Percentiles rank a stretch among this genome's conserved stretches.
These are phyloP conservation scores for Calidris pygmaea DNA, from an alignment of 2,113 vertebrate genomes.

Conservation along the genomic window DNA sequence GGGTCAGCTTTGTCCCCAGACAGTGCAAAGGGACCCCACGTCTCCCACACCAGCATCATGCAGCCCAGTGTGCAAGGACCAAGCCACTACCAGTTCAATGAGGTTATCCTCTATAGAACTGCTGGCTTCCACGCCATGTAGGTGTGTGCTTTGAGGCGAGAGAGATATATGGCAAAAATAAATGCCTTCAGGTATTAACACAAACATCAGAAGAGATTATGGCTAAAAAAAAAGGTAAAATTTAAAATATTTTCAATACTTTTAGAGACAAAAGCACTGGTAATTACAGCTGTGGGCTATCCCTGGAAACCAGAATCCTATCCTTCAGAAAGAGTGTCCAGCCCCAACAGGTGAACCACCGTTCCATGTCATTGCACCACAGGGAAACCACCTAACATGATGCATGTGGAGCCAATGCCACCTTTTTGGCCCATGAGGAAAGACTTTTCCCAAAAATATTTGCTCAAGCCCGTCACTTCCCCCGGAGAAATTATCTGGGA, in stretches of 20 bases:
- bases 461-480: background rate
- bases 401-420: background rate
- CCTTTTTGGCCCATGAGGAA: background rate
- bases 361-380: accelerated
- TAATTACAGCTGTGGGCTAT: background rate
- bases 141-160: background rate
- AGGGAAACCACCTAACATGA: background rate
- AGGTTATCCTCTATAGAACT: background rate
- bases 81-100: background rate
- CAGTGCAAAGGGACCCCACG: accelerated
- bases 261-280: background rate
- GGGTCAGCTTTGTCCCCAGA: background rate
- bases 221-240: background rate
- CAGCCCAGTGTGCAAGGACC: accelerated
- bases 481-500: background rate
- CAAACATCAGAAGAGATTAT: background rate
- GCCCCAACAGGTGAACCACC: background rate
- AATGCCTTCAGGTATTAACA: background rate
- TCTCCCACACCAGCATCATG: background rate
- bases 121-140: background rate
- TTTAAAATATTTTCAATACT: background rate
- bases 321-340: background rate
- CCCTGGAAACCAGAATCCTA: background rate
- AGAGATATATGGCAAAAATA: background rate
- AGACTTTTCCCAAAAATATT: background rate